A percentile compares a stretch with the other conserved stretches of the same genome.
These are phyloP conservation scores for Diadegma fenestrale DNA, from an alignment of 2,888 invertebrate genomes.

Conservation along the genomic window DNA sequence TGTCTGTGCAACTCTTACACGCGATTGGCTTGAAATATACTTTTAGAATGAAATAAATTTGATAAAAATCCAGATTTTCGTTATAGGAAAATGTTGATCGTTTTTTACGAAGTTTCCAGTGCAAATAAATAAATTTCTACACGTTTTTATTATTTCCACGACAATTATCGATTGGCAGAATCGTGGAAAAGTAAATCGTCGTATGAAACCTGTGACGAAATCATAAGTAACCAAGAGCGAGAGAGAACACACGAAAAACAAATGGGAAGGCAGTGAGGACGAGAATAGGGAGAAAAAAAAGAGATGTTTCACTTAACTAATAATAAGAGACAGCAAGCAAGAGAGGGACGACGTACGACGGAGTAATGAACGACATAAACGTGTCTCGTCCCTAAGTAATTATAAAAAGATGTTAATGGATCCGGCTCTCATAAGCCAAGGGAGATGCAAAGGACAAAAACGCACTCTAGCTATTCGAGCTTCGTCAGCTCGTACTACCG, in stretches of 20 bases:
- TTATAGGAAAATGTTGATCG: not conserved
- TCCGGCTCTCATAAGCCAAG: not conserved
- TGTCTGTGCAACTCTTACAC: not conserved
- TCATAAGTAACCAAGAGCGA: not conserved
- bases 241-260: not conserved
- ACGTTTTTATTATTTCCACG: not conserved
- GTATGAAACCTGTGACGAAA: not conserved
- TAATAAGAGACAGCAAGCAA: conserved; percentile 36
- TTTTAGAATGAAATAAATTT: not conserved
- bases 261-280: not conserved
- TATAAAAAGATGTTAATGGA: conserved; percentile 32
- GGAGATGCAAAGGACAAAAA: conserved; percentile 3
- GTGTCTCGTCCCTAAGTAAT: conserved; percentile 22
- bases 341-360: not conserved
- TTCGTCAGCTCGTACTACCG: not conserved
- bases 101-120: not conserved
- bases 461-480: not conserved
- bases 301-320: conserved; percentile 37
- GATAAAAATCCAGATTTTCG: not conserved
- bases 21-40: not conserved
- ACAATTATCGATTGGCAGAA: not conserved
- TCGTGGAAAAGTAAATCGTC: not conserved
- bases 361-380: conserved; percentile 16
- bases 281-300: conserved; percentile 3
- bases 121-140: not conserved